A percentile compares a stretch with the other conserved stretches of the same genome.
These are phyloP conservation scores for Choloepus didactylus DNA, from an alignment of 2,797 vertebrate genomes.

Conservation along the genomic window DNA sequence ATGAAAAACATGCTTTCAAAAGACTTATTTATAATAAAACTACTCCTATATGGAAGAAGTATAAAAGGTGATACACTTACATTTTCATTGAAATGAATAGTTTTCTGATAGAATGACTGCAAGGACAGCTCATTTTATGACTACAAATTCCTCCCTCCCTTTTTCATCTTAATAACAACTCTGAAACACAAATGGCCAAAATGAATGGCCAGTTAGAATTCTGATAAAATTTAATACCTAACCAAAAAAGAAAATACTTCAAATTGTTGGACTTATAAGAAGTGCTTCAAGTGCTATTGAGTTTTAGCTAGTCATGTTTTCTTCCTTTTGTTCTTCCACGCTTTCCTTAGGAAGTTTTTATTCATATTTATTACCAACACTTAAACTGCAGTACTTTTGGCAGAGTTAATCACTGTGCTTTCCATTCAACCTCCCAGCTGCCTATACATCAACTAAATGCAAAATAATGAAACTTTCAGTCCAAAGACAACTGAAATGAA, in stretches of 20 bases:
- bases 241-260: neutral
- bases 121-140: conserved; percentile 68
- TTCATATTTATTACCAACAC: neutral
- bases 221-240: neutral
- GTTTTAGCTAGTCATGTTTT: neutral
- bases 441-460: neutral
- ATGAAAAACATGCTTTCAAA: conserved; percentile 73
- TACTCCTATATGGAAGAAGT: conserved; percentile 67
- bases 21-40: conserved; percentile 80
- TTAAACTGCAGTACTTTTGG: neutral
- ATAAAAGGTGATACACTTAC: conserved; percentile 66
- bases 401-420: neutral
- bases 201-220: neutral
- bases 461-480: conserved; percentile 8
- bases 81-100: conserved; percentile 65
- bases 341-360: neutral
- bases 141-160: conserved; percentile 4
- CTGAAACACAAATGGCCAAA: neutral
- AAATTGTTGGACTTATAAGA: neutral
- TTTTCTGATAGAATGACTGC: conserved; percentile 71
- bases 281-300: neutral
- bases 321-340: neutral
- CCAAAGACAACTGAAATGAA: neutral
- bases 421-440: neutral
- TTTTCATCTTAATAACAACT: conserved; percentile 5